Evolutionary conservation across 2,888 invertebrate genomes (phyloP), one percentile per base, ranked within the genome.

Genomic region (Xestoiulus laeticollis): DNA sequence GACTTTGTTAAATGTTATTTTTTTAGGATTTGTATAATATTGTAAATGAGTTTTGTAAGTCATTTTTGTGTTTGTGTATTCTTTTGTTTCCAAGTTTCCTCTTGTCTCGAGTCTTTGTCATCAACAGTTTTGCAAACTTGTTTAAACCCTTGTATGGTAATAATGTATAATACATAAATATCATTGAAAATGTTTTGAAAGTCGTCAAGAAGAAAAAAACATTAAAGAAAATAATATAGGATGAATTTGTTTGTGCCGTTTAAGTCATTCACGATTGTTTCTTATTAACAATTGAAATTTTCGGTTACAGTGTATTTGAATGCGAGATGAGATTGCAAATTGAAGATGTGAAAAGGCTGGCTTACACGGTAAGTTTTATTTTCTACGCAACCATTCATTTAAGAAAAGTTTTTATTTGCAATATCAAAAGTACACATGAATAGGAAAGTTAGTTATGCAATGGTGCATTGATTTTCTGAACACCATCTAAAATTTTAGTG

Each of bases 1-100:
- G 32, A 32, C 86, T 53, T 32, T 86, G 48, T 86, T 86, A 86
- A 86, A 48, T 22, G 48, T 83, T 87, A 83, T 87, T 87, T 87
- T 87, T 87, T 16, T 87, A 87, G 87, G 68, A 78, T 87, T 82
- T 87, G 87, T 87, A 87, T 32, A 19, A 87, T 87, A 83, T 83
- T 87, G 87, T 87, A 87, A 87, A 87, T 87, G 38, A 83, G 83
- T 43, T 87, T 87, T n/a, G n/a, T 10, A 68, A 68, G 68, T 68
- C 68, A 68, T 68, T 26, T 68, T 68, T 26, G 19, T 59, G 68
- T 68, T 68, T 68, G 68, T 68, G 68, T 26, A 68, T 68, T 38
- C 38, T 38, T 87, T 87, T 87, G 32, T 83, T 38, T 43, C 16
- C n/a, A 43, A 44, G 32, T 19, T 43, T 33, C 32, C 19, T 85